These are phyloP conservation scores for Leucophenga maculata DNA, from an alignment of 2,888 invertebrate species.

Conservation along the genomic window DNA sequence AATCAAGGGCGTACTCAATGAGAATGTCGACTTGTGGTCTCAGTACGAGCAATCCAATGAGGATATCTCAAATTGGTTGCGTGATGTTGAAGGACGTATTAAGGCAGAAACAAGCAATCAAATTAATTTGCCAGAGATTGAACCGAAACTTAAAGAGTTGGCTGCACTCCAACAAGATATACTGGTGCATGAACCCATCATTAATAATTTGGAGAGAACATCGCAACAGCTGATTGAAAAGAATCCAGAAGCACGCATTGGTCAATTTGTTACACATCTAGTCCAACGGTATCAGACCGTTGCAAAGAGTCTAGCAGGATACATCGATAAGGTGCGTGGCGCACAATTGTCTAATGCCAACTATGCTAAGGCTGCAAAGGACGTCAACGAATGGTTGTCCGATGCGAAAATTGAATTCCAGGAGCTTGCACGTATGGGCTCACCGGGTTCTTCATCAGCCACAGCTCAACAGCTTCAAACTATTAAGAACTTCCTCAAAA, in stretches of 20 bases:
- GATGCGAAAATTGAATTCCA: constrained; percentile 84
- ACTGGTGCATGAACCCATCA: constrained; percentile 77
- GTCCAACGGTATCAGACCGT: constrained; percentile 83
- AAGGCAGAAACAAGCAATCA: constrained; percentile 82
- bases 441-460: constrained; percentile 81
- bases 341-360: constrained; percentile 79
- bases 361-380: constrained; percentile 80
- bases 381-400: constrained; percentile 85
- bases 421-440: constrained; percentile 81
- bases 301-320: constrained; percentile 79
- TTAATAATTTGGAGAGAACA: constrained; percentile 79
- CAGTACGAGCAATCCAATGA: constrained; percentile 86
- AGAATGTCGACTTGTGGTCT: constrained; percentile 84
- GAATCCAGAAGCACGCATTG: constrained; percentile 87
- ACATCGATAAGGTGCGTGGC: constrained; percentile 81
- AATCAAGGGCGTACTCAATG: constrained; percentile 79
- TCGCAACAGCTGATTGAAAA: constrained; percentile 82
- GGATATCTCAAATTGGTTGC: constrained; percentile 82
- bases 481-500: constrained; percentile 75
- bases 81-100: constrained; percentile 84
- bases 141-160: constrained; percentile 80
- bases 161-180: constrained; percentile 78
- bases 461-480: constrained; percentile 82
- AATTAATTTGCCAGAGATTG: constrained; percentile 79
- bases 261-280: constrained; percentile 86